Base-by-base conservation (phyloP, 2,888 invertebrate species). In the Acronicta psi region DNA sequence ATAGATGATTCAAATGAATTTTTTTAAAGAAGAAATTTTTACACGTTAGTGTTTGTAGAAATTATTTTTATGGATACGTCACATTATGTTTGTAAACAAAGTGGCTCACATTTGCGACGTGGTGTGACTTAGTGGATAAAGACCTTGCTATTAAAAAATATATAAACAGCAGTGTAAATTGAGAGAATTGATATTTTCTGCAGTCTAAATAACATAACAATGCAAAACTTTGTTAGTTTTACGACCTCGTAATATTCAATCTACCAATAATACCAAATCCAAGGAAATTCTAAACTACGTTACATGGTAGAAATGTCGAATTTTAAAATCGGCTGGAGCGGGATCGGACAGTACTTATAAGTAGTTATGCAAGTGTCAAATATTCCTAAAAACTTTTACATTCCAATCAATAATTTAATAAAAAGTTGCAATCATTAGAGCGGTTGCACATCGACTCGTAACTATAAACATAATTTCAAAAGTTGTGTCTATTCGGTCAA, bases 1-100 rank as follows among this genome's bases (percentile, higher is more conserved):
- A 79, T 82, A 81, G 75, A 80, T 58, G 61, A 73, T 69, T 73
- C 51, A 62, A 64, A 57, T 66, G 62, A 68, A 41, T 59, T 71
- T 66, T 69, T 62, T 64, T 56, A 43, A 69, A 20, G 65, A 41
- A 65, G 65, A 41, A 65, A 52, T 60, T 43, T 65, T 69, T 71
- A 71, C 54, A 70, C 51, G 29, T 71, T 52, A 34, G 34, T 64
- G 59, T 61, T 74, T 71, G 47, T 73, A 63, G 71, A 44, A 25
- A 63, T 53, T 36, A 17, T 67, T 55, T 47, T 70, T 59, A 47
- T 36, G 56, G 16, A 17, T 49, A 50, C 44, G 47, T 63, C 42
- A 36, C 23, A 13, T 47, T 58, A 51, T 38, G 29, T 63, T 63
- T 34, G 16, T 25, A 41, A 43, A n/a, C 29, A 45, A 43, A 56